Percentiles rank a stretch among this genome's conserved stretches.
These are phyloP conservation scores for Miniopterus natalensis DNA, from an alignment of 2,113 vertebrate species.

Conservation along the genomic window DNA sequence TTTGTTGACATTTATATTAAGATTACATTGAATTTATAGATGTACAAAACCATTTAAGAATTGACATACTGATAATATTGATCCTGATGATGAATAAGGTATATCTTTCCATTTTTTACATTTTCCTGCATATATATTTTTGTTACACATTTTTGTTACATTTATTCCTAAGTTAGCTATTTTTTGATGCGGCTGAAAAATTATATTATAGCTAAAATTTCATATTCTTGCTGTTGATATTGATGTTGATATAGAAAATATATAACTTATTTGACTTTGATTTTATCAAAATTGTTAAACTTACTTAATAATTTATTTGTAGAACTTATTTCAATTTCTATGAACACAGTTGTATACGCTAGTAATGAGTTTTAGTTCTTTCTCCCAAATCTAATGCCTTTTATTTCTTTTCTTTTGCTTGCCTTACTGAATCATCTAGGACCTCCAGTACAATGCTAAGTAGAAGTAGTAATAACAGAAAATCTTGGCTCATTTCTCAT, in stretches of 20 bases:
- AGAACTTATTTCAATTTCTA: constrained; percentile 25
- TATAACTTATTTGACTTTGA: background rate
- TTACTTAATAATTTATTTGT: background rate
- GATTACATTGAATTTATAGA: background rate
- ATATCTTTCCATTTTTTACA: background rate
- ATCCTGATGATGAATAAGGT: background rate
- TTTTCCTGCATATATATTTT: background rate
- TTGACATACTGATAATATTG: background rate
- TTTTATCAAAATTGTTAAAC: constrained; percentile 38
- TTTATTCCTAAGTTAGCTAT: constrained; percentile 22
- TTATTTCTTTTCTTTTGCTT: constrained; percentile 21
- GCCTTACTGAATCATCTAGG: background rate
- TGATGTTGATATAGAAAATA: constrained; percentile 28
- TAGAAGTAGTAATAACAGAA: background rate
- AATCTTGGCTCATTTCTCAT: background rate
- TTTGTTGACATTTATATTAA: background rate
- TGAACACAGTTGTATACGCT: background rate
- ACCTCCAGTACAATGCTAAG: background rate
- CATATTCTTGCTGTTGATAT: background rate
- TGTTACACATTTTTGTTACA: background rate
- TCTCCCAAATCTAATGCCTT: background rate
- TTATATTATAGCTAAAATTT: constrained; percentile 3
- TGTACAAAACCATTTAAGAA: background rate
- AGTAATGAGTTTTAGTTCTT: constrained; percentile 48
- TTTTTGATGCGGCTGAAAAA: background rate